Conservation (phyloP, 1,140 invertebrate genomes). For the Lordiphosa collinella region DNA sequence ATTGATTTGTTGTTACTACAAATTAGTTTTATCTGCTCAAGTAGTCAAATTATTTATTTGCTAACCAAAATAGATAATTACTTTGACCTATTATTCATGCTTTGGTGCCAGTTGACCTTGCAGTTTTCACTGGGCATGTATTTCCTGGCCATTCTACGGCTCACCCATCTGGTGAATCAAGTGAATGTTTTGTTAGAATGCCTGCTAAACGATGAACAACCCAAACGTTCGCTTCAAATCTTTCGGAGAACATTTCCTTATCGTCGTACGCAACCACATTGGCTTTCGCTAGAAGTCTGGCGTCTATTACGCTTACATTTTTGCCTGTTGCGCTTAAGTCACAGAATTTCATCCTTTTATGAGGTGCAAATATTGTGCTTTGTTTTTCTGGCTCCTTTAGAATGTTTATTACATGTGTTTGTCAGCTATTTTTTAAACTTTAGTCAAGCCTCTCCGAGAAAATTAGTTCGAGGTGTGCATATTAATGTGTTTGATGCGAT, state of each 20-base stretch:
- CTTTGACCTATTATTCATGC: constrained; percentile 19
- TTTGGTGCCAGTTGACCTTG: constrained; percentile 29
- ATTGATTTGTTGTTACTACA: constrained; percentile 8
- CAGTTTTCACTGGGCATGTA: constrained; percentile 47
- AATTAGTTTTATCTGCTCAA: background rate
- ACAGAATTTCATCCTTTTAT: constrained; percentile 16
- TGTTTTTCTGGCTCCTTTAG: constrained; percentile 23
- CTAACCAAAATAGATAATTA: constrained; percentile 11
- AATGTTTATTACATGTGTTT: constrained; percentile 43
- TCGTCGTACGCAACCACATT: constrained; percentile 30
- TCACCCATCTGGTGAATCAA: constrained; percentile 44
- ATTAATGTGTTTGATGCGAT: constrained; percentile 11
- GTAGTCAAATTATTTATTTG: constrained; percentile 11
- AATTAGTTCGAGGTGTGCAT: background rate
- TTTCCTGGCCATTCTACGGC: constrained; percentile 25
- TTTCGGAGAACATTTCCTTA: constrained; percentile 7
- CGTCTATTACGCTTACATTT: constrained; percentile 28
- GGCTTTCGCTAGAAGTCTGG: constrained; percentile 49
- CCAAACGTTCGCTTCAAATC: background rate
- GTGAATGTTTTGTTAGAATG: constrained; percentile 33
- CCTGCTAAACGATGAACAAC: constrained; percentile 33
- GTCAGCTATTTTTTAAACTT: constrained; percentile 44
- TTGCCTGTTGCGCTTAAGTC: constrained; percentile 23
- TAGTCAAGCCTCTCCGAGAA: constrained; percentile 36
- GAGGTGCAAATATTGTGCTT: constrained; percentile 38